Percentiles rank a stretch among this genome's conserved stretches.
These are phyloP conservation scores for Aquatica leii DNA, from an alignment of 2,888 invertebrate genomes.

Conservation along the genomic window DNA sequence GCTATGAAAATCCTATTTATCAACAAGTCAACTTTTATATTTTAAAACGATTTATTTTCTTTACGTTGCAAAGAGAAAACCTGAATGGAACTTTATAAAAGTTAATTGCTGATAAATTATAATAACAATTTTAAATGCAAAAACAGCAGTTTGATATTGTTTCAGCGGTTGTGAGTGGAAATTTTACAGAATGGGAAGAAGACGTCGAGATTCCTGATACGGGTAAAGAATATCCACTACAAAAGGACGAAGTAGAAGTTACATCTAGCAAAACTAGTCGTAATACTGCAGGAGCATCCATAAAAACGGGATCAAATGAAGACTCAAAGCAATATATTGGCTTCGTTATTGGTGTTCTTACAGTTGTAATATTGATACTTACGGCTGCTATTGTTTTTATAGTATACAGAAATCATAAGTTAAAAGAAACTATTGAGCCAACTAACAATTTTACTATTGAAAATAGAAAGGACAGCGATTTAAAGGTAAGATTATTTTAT, in stretches of 20 bases:
- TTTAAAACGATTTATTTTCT: slow-evolving; percentile 3
- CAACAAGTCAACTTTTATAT: slow-evolving; percentile 33
- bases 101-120: too few species aligned
- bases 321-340: slow-evolving; percentile 70
- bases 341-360: slow-evolving; percentile 74
- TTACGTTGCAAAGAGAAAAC: background rate
- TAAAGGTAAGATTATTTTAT: slow-evolving; percentile 47
- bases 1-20: slow-evolving; percentile 41
- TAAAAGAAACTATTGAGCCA: slow-evolving; percentile 58
- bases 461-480: slow-evolving; percentile 59
- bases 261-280: slow-evolving; percentile 66
- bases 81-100: too few species aligned
- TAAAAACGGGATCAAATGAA: slow-evolving; percentile 59
- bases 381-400: slow-evolving; percentile 76
- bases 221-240: slow-evolving; percentile 71
- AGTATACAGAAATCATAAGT: slow-evolving; percentile 70
- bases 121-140: too few species aligned
- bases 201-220: slow-evolving; percentile 58
- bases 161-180: slow-evolving; percentile 67
- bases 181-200: slow-evolving; percentile 72
- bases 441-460: slow-evolving; percentile 50
- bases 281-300: slow-evolving; percentile 51
- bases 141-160: slow-evolving; percentile 37
- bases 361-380: slow-evolving; percentile 75
- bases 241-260: slow-evolving; percentile 74